Percentiles rank a stretch among this genome's conserved stretches.
Conservation (phyloP, 2,797 vertebrate genomes). For the Anguilla marmorata region DNA sequence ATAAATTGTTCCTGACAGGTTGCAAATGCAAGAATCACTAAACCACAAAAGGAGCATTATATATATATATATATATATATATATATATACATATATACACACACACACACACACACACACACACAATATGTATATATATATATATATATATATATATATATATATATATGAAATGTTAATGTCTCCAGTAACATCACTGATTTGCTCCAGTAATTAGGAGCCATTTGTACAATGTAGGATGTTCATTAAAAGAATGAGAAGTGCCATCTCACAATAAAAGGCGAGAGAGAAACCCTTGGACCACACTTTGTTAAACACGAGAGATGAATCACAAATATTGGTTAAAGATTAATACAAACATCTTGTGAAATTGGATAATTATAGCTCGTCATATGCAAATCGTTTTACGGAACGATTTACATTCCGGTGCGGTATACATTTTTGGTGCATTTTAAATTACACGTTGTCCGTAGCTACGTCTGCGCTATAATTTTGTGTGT, state of each 20-base stretch:
- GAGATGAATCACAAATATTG: conserved; percentile 86
- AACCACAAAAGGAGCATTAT: conserved; percentile 1
- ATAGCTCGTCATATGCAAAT: conserved; percentile 83
- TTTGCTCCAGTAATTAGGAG: conserved; percentile 16
- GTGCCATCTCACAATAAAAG: conserved; percentile 59
- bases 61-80: too few relatives aligned
- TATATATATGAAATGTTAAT: conserved; percentile 22
- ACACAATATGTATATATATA: background rate
- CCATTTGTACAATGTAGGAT: conserved; percentile 22
- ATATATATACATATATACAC: too few relatives aligned
- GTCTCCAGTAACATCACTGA: conserved; percentile 29
- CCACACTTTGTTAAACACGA: conserved; percentile 73
- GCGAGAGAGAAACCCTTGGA: conserved; percentile 62
- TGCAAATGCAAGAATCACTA: background rate
- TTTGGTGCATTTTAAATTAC: conserved; percentile 85
- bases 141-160: background rate
- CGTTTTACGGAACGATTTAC: conserved; percentile 83
- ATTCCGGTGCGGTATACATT: conserved; percentile 84
- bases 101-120: too few relatives aligned
- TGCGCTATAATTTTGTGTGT: conserved; percentile 85
- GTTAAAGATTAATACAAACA: conserved; percentile 85
- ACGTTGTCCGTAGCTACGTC: conserved; percentile 84
- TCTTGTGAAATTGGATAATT: conserved; percentile 91
- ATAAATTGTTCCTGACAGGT: conserved; percentile 15
- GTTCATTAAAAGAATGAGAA: conserved; percentile 18